Evolutionary conservation across 2,888 invertebrate species (phyloP).

Genomic region (Drosophila diplacantha): DNA sequence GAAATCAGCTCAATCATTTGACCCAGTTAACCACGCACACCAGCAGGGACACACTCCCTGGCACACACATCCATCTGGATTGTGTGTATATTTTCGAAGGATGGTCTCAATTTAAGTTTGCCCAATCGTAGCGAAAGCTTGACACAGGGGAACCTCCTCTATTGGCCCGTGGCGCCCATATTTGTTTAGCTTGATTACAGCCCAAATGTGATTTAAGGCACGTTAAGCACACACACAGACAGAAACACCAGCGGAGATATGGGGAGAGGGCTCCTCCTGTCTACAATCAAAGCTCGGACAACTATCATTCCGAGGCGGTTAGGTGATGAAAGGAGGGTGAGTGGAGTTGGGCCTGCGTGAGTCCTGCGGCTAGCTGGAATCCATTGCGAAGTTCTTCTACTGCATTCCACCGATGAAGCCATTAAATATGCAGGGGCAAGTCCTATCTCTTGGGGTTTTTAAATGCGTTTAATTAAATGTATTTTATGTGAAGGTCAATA

Average conservation of each 20-base stretch:
- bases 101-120: constrained; percentile 46
- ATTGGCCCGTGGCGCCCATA: constrained; percentile 34
- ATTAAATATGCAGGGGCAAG: too few relatives aligned
- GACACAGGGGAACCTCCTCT: constrained; percentile 42
- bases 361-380: neutral
- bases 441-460: neutral
- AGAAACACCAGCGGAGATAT: too few relatives aligned
- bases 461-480: neutral
- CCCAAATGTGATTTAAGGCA: constrained; percentile 71
- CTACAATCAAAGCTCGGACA: constrained; percentile 39
- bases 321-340: neutral
- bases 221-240: constrained; percentile 54
- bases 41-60: neutral
- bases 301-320: constrained; percentile 17
- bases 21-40: constrained; percentile 50
- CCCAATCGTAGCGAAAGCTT: constrained; percentile 49
- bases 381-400: too few relatives aligned
- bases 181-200: constrained; percentile 71
- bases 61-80: constrained; percentile 5
- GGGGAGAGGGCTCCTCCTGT: neutral
- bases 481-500: neutral
- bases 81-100: constrained; percentile 24
- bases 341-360: neutral
- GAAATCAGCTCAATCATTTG: constrained; percentile 49
- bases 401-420: neutral